phyloP scores from a whole-genome alignment of 2,888 invertebrate species.

The Dryocosmus kuriphilus region DNA sequence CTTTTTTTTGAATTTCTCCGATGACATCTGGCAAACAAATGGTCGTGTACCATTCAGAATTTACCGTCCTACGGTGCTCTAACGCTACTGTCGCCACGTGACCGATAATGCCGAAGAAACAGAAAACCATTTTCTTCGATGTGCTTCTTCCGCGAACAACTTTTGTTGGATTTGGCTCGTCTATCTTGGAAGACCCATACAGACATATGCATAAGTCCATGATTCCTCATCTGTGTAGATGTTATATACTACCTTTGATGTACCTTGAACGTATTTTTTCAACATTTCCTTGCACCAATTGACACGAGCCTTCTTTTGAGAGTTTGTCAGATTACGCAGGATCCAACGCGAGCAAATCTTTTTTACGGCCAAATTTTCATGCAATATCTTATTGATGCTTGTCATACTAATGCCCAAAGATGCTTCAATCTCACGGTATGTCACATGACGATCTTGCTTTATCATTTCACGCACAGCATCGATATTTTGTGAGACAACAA shows the following conservation, averaged over 20 bases:
- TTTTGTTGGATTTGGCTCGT: no score
- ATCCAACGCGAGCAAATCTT: slow-evolving; percentile 51
- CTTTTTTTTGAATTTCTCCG: slow-evolving; percentile 14
- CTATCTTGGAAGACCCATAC: slow-evolving; percentile 58
- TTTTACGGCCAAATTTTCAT: slow-evolving; percentile 53
- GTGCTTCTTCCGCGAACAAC: slow-evolving; percentile 58
- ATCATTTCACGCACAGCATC: no score
- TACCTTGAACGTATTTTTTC: slow-evolving; percentile 54
- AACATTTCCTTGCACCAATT: slow-evolving; percentile 56
- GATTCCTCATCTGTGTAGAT: slow-evolving; percentile 51
- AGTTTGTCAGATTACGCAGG: slow-evolving; percentile 57
- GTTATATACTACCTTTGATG: slow-evolving; percentile 58
- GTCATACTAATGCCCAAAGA: slow-evolving; percentile 56
- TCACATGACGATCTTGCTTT: no score
- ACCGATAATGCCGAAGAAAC: no score
- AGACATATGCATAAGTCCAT: slow-evolving; percentile 59
- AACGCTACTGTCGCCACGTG: no score
- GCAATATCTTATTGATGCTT: slow-evolving; percentile 53
- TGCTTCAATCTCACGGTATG: slow-evolving; percentile 60
- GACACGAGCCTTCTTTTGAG: slow-evolving; percentile 61
- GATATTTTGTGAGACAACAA: no score
- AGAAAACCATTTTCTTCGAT: slow-evolving; percentile 50
- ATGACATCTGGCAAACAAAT: slow-evolving; percentile 25
- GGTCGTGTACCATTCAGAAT: no score
- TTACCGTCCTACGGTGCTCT: no score